Evolutionary conservation across 1,140 invertebrate genomes (phyloP).

Genomic region (Brachionus calyciflorus): DNA sequence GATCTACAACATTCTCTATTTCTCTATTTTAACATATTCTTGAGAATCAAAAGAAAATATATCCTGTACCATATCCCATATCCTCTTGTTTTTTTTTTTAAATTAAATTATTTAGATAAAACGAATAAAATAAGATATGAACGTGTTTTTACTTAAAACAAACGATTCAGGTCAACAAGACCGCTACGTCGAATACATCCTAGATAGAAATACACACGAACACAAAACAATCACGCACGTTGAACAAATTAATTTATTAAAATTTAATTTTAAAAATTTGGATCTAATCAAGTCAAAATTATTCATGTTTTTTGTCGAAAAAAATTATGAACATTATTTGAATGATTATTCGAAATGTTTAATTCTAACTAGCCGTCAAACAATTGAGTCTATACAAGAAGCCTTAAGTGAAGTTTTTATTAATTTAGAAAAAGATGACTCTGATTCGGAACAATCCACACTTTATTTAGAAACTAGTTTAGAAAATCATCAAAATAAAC

Average conservation of each 20-base stretch:
- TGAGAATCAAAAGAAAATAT: no score
- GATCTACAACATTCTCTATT: no score
- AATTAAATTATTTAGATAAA: no score
- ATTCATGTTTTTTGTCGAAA: not conserved
- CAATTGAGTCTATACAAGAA: not conserved
- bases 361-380: conserved; percentile 19
- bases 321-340: conserved; percentile 30
- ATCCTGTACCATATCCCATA: no score
- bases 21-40: no score
- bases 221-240: not conserved
- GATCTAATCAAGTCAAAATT: conserved; percentile 37
- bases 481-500: not conserved
- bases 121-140: not conserved
- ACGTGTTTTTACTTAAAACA: not conserved
- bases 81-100: no score
- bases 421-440: no score
- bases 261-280: conserved; percentile 31
- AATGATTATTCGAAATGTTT: not conserved
- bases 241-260: conserved; percentile 14
- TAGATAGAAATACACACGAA: not conserved
- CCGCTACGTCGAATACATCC: not conserved
- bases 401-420: not conserved
- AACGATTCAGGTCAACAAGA: not conserved
- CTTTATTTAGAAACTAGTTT: not conserved
- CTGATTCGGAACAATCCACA: not conserved